These are phyloP conservation scores for Mactromeris polynyma DNA, from an alignment of 2,888 invertebrate genomes.

Conservation along the genomic window DNA sequence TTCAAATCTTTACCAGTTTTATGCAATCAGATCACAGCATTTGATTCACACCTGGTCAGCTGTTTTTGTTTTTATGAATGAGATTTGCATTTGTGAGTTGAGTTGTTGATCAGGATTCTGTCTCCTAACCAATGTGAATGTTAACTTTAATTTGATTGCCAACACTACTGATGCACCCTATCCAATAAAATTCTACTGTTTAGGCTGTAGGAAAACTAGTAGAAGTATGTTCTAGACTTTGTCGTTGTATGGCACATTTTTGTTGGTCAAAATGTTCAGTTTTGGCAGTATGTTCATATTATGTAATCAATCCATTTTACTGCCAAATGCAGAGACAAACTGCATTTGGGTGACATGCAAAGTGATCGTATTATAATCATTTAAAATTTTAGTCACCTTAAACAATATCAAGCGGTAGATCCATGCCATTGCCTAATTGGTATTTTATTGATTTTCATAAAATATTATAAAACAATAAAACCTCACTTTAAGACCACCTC, in stretches of 20 bases:
- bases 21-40: slow-evolving; percentile 7
- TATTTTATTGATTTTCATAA: too few relatives aligned
- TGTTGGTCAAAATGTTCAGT: background rate
- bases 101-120: background rate
- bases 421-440: too few relatives aligned
- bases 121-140: background rate
- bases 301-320: too few relatives aligned
- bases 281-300: background rate
- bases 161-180: background rate
- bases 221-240: background rate
- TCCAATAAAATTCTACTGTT: background rate
- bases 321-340: too few relatives aligned
- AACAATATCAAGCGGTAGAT: too few relatives aligned
- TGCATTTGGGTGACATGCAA: too few relatives aligned
- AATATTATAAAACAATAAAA: too few relatives aligned
- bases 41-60: background rate
- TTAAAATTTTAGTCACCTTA: too few relatives aligned
- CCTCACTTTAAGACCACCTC: too few relatives aligned
- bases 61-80: background rate
- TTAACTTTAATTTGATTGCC: background rate
- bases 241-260: background rate
- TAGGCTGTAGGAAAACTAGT: background rate
- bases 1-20: background rate
- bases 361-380: too few relatives aligned
- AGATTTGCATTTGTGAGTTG: background rate